These are phyloP conservation scores for Callipepla squamata DNA, from an alignment of 2,113 vertebrate genomes.

Conservation along the genomic window DNA sequence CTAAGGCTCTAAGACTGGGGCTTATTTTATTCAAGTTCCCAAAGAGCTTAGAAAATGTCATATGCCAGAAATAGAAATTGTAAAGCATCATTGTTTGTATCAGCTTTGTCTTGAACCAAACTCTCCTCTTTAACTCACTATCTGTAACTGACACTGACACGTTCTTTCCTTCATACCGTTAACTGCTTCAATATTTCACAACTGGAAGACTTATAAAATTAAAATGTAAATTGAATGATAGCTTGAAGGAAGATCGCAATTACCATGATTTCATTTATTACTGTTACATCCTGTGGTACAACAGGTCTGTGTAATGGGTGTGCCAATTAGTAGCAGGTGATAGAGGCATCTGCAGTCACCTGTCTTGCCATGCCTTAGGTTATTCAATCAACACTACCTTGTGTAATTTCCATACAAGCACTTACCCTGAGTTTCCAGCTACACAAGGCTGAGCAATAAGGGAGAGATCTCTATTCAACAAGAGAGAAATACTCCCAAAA, in stretches of 20 bases:
- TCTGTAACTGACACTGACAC: conserved; percentile 18
- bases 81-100: neutral
- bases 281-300: neutral
- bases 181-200: conserved; percentile 35
- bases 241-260: conserved; percentile 14
- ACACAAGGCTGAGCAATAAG: neutral
- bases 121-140: neutral
- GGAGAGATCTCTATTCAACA: neutral
- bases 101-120: neutral
- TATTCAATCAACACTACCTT: neutral
- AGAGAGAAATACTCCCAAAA: neutral
- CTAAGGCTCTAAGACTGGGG: neutral
- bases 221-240: conserved; percentile 60
- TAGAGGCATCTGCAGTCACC: neutral
- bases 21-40: neutral
- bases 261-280: conserved; percentile 40
- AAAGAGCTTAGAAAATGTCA: neutral
- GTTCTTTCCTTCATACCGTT: conserved; percentile 6
- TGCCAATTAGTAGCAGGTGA: neutral
- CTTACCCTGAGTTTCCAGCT: neutral
- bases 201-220: conserved; percentile 7
- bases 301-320: conserved; percentile 55
- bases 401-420: neutral
- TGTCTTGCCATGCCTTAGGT: neutral
- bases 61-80: neutral